A percentile compares a stretch with the other conserved stretches of the same genome.
These are phyloP conservation scores for Porites evermanni DNA, from an alignment of 92 coral and sea anemone species.

Conservation along the genomic window DNA sequence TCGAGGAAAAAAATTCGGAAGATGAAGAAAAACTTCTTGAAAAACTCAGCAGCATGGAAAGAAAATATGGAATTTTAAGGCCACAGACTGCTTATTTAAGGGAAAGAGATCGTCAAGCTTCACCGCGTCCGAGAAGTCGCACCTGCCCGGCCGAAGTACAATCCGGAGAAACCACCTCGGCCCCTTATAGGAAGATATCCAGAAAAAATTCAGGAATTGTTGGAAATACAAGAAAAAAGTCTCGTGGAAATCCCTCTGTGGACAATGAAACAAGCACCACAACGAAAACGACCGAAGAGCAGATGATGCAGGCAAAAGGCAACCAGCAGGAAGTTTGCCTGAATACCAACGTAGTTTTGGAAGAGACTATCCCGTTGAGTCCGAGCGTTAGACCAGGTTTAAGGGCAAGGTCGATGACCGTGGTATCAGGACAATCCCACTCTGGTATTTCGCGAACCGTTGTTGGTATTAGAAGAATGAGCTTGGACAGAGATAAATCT, in stretches of 20 bases:
- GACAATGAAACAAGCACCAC: not conserved
- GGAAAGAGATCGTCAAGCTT: not conserved
- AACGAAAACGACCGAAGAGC: not conserved
- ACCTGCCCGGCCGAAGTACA: conserved; percentile 14
- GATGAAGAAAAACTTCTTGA: conserved; percentile 34
- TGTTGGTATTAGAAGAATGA: conserved; percentile 19
- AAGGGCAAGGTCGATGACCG: conserved; percentile 11
- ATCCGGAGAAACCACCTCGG: not conserved
- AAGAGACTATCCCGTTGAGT: conserved; percentile 6
- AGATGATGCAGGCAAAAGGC: not conserved
- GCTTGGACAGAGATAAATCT: conserved; percentile 7
- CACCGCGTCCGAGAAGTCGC: conserved; percentile 8
- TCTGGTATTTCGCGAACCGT: not conserved
- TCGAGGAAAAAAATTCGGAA: conserved; percentile 59
- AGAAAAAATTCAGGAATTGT: conserved; percentile 8
- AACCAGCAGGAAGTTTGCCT: not conserved
- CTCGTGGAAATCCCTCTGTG: not conserved
- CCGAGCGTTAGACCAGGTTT: conserved; percentile 1
- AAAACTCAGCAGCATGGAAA: not conserved
- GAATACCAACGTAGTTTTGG: conserved; percentile 1
- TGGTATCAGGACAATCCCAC: not conserved
- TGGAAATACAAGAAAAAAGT: conserved; percentile 20
- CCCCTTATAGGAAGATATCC: conserved; percentile 10
- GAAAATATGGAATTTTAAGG: conserved; percentile 41
- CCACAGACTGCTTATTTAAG: conserved; percentile 12